A percentile compares a stretch with the other conserved stretches of the same genome.
phyloP scores from a whole-genome alignment of 2,888 invertebrate genomes.

The Myopa testacea region DNA sequence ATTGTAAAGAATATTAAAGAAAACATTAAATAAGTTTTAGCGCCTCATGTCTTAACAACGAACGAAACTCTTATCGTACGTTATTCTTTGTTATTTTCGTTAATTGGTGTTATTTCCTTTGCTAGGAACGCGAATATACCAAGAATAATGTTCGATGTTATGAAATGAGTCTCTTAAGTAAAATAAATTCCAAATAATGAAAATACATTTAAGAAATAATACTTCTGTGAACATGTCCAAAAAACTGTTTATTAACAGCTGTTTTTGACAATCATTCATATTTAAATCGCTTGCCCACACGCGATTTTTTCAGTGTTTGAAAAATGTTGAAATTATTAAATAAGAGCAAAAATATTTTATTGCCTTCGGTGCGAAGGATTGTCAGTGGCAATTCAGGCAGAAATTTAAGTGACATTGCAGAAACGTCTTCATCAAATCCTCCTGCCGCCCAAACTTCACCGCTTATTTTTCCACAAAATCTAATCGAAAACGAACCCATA shows the following conservation, averaged over 20 bases:
- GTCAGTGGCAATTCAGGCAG: slow-evolving; percentile 36
- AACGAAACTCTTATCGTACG: too few relatives aligned
- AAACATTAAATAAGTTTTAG: too few relatives aligned
- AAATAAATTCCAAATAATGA: too few relatives aligned
- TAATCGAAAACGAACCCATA: slow-evolving; percentile 49
- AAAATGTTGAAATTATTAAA: slow-evolving; percentile 60
- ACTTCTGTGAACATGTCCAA: slow-evolving; percentile 6
- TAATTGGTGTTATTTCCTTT: too few relatives aligned
- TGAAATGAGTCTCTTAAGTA: too few relatives aligned
- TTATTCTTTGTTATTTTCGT: too few relatives aligned
- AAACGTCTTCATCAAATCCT: slow-evolving; percentile 15
- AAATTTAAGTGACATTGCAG: slow-evolving; percentile 30
- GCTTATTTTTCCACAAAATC: slow-evolving; percentile 58
- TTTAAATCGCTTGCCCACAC: slow-evolving; percentile 11
- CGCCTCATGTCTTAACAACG: too few relatives aligned
- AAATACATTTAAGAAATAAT: too few relatives aligned
- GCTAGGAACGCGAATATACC: too few relatives aligned
- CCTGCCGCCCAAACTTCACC: slow-evolving; percentile 45
- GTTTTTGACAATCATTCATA: slow-evolving; percentile 22
- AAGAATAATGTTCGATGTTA: too few relatives aligned
- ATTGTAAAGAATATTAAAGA: too few relatives aligned
- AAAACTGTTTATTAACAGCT: slow-evolving; percentile 21
- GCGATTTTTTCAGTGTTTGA: background rate
- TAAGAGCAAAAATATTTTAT: slow-evolving; percentile 54
- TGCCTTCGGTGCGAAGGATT: slow-evolving; percentile 51